Conservation (phyloP, 2,113 vertebrate genomes). For the Sclerurus mexicanus region DNA sequence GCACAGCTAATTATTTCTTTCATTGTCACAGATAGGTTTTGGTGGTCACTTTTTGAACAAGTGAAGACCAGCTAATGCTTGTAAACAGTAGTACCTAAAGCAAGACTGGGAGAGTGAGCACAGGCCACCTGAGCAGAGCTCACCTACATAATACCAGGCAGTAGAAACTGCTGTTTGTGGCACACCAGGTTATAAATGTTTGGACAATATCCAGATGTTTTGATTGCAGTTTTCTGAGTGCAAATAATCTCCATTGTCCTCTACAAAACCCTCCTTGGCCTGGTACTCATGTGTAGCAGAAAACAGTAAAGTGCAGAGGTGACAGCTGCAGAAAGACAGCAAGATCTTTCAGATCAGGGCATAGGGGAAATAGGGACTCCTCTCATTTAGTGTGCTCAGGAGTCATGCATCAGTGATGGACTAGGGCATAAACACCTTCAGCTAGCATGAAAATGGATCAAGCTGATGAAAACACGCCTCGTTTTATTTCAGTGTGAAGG, state of each 20-base stretch:
- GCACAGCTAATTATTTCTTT: background rate
- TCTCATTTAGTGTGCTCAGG: accelerated
- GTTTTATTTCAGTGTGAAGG: background rate
- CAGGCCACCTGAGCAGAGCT: background rate
- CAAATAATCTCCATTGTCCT: background rate
- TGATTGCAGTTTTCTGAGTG: background rate
- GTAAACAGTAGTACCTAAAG: background rate
- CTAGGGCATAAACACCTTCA: background rate
- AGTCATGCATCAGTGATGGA: background rate
- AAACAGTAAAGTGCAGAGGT: background rate
- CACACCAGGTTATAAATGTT: background rate
- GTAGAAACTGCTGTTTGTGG: background rate
- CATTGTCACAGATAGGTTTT: background rate
- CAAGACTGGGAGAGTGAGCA: background rate
- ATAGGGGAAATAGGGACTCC: background rate
- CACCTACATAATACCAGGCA: accelerated
- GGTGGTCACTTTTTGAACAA: background rate
- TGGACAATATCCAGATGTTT: background rate
- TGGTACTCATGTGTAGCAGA: background rate
- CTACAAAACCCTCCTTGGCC: background rate
- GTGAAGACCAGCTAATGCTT: background rate
- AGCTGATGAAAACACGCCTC: background rate
- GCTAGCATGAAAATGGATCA: background rate
- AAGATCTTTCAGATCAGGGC: background rate
- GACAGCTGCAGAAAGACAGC: background rate